Percentiles rank a stretch among this genome's conserved stretches.
phyloP scores from a whole-genome alignment of 2,797 vertebrate genomes.

The Lagorchestes hirsutus region DNA sequence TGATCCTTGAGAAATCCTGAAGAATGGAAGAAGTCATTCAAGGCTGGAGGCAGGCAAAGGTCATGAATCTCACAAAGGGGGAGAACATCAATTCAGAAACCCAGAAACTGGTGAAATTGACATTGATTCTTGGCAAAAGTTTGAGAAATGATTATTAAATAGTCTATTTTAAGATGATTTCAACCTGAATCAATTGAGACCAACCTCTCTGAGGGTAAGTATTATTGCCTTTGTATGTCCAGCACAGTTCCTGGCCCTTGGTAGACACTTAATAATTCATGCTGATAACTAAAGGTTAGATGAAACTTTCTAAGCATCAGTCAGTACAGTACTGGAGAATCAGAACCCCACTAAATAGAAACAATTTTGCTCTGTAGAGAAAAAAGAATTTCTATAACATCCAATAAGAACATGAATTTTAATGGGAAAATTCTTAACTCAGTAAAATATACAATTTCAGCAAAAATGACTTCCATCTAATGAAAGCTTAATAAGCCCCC shows the following conservation, averaged over 20 bases:
- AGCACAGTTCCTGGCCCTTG: background rate
- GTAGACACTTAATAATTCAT: background rate
- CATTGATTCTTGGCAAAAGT: background rate
- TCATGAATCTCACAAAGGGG: background rate
- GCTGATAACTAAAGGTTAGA: background rate
- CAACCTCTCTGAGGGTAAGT: background rate
- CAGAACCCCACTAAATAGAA: background rate
- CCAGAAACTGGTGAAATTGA: background rate
- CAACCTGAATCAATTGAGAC: background rate
- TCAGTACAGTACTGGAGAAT: background rate
- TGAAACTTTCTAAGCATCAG: background rate
- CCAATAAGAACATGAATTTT: background rate
- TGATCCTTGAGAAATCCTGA: background rate
- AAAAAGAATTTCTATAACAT: background rate
- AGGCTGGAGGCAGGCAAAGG: background rate
- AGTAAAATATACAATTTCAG: background rate
- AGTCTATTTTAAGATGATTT: background rate
- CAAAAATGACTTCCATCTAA: background rate
- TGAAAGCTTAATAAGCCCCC: background rate
- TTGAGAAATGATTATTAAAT: background rate
- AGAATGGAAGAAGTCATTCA: background rate
- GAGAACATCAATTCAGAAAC: background rate
- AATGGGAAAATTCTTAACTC: background rate
- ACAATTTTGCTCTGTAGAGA: background rate
- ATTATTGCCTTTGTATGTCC: background rate